These are phyloP conservation scores for Pyrochroa serraticornis DNA, from an alignment of 2,888 invertebrate species.

Conservation along the genomic window DNA sequence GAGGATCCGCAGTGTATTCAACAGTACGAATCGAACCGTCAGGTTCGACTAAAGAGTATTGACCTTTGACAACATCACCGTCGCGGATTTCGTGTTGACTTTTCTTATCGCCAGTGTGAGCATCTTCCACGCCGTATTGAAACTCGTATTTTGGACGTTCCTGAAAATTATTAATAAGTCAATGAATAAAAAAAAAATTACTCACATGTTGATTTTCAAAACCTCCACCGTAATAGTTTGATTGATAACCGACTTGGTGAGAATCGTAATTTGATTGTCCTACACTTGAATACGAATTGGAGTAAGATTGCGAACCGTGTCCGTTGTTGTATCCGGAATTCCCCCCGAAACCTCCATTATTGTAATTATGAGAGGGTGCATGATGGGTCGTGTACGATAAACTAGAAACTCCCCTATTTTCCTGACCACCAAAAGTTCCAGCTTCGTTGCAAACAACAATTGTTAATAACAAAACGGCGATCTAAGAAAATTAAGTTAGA, in stretches of 20 bases:
- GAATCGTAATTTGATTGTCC: too few species aligned
- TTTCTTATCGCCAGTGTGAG: conserved; percentile 24
- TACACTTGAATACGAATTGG: conserved; percentile 19
- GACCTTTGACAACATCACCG: conserved; percentile 58
- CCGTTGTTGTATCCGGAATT: background rate
- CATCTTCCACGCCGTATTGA: conserved; percentile 19
- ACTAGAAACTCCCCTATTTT: conserved; percentile 26
- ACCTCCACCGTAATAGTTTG: conserved; percentile 16
- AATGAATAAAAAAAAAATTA: background rate
- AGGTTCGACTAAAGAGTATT: conserved; percentile 60
- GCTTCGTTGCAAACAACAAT: background rate
- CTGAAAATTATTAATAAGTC: conserved; percentile 1
- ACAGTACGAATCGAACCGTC: conserved; percentile 63
- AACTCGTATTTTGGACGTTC: conserved; percentile 24
- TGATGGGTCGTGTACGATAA: conserved; percentile 36
- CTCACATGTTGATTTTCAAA: conserved; percentile 27
- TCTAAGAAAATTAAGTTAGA: background rate
- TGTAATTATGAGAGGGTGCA: conserved; percentile 14
- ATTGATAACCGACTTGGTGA: background rate
- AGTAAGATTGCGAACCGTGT: conserved; percentile 19
- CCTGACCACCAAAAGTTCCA: background rate
- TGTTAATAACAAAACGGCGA: background rate
- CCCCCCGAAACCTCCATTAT: background rate
- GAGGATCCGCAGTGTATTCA: conserved; percentile 60
- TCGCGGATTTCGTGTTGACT: conserved; percentile 21